Base-by-base conservation (phyloP, 2,113 vertebrate genomes). In the zebrafish (Danio rerio) region DNA sequence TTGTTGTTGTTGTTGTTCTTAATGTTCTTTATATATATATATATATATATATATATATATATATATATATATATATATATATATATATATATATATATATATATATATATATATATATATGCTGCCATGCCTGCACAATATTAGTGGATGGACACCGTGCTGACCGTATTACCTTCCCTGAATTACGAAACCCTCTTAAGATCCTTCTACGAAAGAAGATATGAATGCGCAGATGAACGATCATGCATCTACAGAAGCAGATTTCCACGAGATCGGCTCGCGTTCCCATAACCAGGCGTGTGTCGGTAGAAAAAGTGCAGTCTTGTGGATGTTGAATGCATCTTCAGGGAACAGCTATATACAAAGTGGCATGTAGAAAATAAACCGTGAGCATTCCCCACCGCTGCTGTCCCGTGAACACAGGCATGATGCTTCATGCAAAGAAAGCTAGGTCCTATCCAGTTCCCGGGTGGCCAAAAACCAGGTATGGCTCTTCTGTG, bases 321-420 rank as follows among this genome's bases (percentile, higher is more conserved):
- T 86, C 83, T 83, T 83, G 71, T 85, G 88, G 86, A 89, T 31
- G 31, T 88, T 89, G 85, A 92, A 86, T 90, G 87, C 89, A 91
- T 90, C 89, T 80, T 63, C 84, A 88, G 83, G 85, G 92, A 89
- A 92, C 70, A 93, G 70, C 69, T 92, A 90, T 93, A 81, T 91
- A 93, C 91, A 93, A 81, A 88, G 83, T 88, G 84, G 88, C 90
- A 90, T 89, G 84, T 93, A 94, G 85, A 93, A 93, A 94, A 86
- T 86, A 55, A 50, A 59, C 16, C 43, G 50, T n/a, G 7, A 72
- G 40, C 83, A 84, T 88, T 88, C 86, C 75, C 88, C 87, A 52
- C 89, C 76, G 81, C 84, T 84, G 85, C 87, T 84, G 85, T 85
- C 81, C 86, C 90, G 91, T 91, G 86, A 91, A 94, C 91, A 92